These are phyloP conservation scores for Muscicapa comitata DNA, from an alignment of 2,797 vertebrate genomes.

Conservation along the genomic window DNA sequence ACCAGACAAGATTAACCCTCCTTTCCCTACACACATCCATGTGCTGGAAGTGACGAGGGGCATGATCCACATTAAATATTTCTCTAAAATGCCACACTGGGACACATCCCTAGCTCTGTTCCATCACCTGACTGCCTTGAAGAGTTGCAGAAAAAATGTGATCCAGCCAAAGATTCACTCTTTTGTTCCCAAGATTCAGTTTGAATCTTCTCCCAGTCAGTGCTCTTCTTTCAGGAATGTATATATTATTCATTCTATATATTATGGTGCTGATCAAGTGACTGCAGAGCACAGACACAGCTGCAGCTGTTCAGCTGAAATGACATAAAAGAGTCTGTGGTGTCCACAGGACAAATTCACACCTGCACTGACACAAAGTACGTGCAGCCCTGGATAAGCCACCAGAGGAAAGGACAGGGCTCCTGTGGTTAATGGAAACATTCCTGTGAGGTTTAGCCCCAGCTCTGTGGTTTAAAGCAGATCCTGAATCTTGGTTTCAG, in stretches of 20 bases:
- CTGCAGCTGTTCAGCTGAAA: not conserved
- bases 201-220: not conserved
- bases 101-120: not conserved
- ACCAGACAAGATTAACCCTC: slow-evolving; percentile 29
- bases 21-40: not conserved
- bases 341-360: not conserved
- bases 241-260: not conserved
- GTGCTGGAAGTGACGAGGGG: not conserved
- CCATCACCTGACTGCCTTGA: not conserved
- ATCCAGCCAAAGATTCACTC: not conserved
- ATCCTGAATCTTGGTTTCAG: accelerated
- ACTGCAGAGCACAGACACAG: not conserved
- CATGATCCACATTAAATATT: not conserved
- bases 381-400: accelerated
- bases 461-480: not conserved
- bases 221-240: not conserved
- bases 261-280: not conserved
- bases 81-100: not conserved
- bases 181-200: not conserved
- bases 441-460: not conserved
- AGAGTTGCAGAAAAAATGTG: not conserved
- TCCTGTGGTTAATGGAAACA: not conserved
- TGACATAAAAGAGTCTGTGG: not conserved
- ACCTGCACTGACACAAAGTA: accelerated
- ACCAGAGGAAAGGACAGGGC: accelerated